Conservation (phyloP, 2,797 vertebrate species). For the Pagetopsis macropterus region DNA sequence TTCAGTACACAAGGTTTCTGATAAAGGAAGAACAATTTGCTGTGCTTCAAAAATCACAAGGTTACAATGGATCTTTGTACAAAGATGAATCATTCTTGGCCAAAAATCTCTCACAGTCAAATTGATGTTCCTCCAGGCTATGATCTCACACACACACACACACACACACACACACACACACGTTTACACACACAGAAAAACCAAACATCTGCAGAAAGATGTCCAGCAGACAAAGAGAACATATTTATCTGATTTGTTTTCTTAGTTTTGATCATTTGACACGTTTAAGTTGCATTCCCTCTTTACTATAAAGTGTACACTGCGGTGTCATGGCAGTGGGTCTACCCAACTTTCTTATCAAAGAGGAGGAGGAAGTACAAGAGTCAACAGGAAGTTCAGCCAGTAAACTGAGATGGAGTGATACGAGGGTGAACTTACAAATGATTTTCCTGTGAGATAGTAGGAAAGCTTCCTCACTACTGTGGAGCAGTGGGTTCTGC, state of each 20-base stretch:
- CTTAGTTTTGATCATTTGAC: conserved; percentile 60
- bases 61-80: conserved; percentile 45
- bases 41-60: conserved; percentile 23
- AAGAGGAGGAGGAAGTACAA: conserved; percentile 83
- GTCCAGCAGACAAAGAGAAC: conserved; percentile 32
- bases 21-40: conserved; percentile 32
- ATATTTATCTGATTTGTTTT: conserved; percentile 64
- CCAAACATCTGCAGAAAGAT: conserved; percentile 33
- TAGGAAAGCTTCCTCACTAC: conserved; percentile 48
- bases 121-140: conserved; percentile 20
- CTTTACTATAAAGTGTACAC: conserved; percentile 64
- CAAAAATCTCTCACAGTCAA: conserved; percentile 37
- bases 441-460: conserved; percentile 77
- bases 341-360: conserved; percentile 84
- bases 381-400: conserved; percentile 84
- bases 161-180: too few relatives aligned
- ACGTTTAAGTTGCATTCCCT: conserved; percentile 62
- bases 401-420: conserved; percentile 81
- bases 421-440: conserved; percentile 78
- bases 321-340: conserved; percentile 72
- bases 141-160: neutral
- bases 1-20: conserved; percentile 25
- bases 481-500: conserved; percentile 35
- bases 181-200: conserved; percentile 11
- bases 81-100: conserved; percentile 24